Evolutionary conservation across 2,113 vertebrate genomes (phyloP).

Genomic region (Rhipidura dahli): DNA sequence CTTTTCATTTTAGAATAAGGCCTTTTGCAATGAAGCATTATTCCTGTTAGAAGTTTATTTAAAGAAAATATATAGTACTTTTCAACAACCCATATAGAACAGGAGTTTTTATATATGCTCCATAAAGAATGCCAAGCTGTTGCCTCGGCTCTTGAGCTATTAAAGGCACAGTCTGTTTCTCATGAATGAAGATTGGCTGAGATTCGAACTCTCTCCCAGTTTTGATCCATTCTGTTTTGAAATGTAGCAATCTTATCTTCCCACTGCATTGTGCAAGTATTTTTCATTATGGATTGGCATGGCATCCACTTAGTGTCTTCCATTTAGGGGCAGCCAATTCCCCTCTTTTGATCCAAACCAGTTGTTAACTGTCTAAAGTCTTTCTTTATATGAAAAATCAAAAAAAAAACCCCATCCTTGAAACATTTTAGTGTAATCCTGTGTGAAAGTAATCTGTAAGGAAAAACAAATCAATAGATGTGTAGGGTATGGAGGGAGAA

Average conservation of each 20-base stretch:
- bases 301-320: slow-evolving; percentile 6
- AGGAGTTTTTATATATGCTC: slow-evolving; percentile 58
- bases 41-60: slow-evolving; percentile 61
- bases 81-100: slow-evolving; percentile 47
- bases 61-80: slow-evolving; percentile 57
- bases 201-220: not conserved
- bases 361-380: slow-evolving; percentile 10
- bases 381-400: not conserved
- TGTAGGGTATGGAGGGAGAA: not conserved
- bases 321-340: slow-evolving; percentile 27
- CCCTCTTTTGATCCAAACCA: slow-evolving; percentile 13
- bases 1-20: slow-evolving; percentile 56
- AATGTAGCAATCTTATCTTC: slow-evolving; percentile 45
- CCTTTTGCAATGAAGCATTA: slow-evolving; percentile 63
- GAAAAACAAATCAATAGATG: slow-evolving; percentile 1
- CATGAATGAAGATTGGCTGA: slow-evolving; percentile 57
- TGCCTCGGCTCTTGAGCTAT: slow-evolving; percentile 13
- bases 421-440: not conserved
- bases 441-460: not conserved
- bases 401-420: not conserved
- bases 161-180: slow-evolving; percentile 55
- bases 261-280: slow-evolving; percentile 27
- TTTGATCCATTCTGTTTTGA: slow-evolving; percentile 35
- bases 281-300: slow-evolving; percentile 59
- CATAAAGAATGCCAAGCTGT: slow-evolving; percentile 56